Evolutionary conservation across 2,113 vertebrate genomes (phyloP).

Genomic region (Lates calcarifer): DNA sequence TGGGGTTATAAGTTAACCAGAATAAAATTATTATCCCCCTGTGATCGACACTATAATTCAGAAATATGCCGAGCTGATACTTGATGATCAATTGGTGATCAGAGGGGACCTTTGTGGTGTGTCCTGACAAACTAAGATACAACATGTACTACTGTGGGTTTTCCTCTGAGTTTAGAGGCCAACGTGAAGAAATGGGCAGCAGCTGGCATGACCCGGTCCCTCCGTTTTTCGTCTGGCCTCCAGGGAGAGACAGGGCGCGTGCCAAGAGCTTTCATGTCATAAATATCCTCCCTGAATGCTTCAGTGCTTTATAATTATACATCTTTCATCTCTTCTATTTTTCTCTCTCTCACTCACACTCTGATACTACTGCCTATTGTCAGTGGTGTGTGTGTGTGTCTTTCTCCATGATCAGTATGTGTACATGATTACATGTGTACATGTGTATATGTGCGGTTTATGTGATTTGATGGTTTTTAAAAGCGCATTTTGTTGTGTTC

Average conservation of each 20-base stretch:
- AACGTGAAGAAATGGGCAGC: constrained; percentile 31
- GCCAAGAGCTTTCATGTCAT: constrained; percentile 72
- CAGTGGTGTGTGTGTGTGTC: constrained; percentile 1
- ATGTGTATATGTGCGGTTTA: too few species aligned
- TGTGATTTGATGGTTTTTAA: constrained; percentile 42
- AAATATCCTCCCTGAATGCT: constrained; percentile 65
- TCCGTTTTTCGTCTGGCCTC: constrained; percentile 30
- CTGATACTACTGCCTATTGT: constrained; percentile 34
- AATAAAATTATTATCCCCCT: neutral
- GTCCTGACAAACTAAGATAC: constrained; percentile 23
- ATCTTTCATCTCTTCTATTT: constrained; percentile 33
- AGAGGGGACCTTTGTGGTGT: neutral
- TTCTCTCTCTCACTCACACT: constrained; percentile 21
- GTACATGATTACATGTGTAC: neutral
- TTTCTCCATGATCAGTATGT: constrained; percentile 9
- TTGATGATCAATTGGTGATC: neutral
- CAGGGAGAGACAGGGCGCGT: constrained; percentile 46
- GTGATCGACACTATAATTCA: neutral
- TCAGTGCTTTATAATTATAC: constrained; percentile 69
- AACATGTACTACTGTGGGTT: neutral
- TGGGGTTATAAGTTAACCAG: neutral
- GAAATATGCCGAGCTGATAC: neutral
- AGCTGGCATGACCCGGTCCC: constrained; percentile 36
- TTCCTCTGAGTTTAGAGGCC: neutral
- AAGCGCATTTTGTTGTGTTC: constrained; percentile 19